Evolutionary conservation across 2,888 invertebrate species (phyloP).

Genomic region (Aelia acuminata): DNA sequence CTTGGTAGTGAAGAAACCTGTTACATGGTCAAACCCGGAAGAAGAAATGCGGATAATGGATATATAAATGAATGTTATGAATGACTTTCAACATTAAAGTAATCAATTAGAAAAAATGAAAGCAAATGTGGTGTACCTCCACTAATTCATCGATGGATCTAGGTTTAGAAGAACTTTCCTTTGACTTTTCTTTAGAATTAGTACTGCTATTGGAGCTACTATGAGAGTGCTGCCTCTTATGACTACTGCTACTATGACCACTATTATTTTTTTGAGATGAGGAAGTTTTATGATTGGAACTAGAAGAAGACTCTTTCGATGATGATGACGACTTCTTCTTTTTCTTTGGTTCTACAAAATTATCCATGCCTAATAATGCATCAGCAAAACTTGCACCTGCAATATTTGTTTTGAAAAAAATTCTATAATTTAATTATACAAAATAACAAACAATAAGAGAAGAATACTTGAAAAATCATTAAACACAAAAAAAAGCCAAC

Average conservation of each 20-base stretch:
- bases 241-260: not conserved
- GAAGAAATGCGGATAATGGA: too few relatives aligned
- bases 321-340: slow-evolving; percentile 66
- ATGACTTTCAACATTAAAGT: not conserved
- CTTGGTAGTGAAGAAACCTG: too few relatives aligned
- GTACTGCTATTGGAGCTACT: slow-evolving; percentile 9
- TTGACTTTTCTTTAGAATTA: slow-evolving; percentile 28
- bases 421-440: not conserved
- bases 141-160: slow-evolving; percentile 56
- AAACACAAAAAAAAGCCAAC: too few relatives aligned
- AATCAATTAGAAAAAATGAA: not conserved
- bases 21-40: too few relatives aligned
- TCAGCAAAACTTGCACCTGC: slow-evolving; percentile 67
- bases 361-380: slow-evolving; percentile 66
- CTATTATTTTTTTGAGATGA: slow-evolving; percentile 4
- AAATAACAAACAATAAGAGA: not conserved
- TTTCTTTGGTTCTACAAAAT: slow-evolving; percentile 62
- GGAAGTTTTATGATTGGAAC: slow-evolving; percentile 33
- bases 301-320: slow-evolving; percentile 57
- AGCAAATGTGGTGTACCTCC: not conserved
- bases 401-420: not conserved
- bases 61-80: not conserved
- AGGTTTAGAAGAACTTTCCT: slow-evolving; percentile 12
- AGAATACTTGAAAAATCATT: not conserved
- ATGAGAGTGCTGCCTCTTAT: not conserved